These are phyloP conservation scores for Drosophila eugracilis DNA, from an alignment of 1,140 invertebrate species.

Conservation along the genomic window DNA sequence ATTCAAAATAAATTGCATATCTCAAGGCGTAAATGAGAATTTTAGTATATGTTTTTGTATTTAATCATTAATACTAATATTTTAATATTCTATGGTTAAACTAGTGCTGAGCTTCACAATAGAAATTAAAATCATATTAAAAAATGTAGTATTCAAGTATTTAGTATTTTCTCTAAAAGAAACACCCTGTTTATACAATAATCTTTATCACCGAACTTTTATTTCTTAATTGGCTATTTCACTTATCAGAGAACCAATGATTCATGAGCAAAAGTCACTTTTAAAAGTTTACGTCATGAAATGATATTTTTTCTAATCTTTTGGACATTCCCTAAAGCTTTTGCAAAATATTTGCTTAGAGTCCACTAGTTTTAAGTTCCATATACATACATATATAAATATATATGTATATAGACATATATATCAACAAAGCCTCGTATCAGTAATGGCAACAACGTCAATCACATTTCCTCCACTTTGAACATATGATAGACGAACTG, in stretches of 20 bases:
- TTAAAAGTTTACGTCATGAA: not conserved
- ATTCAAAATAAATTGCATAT: no score
- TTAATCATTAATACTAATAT: no score
- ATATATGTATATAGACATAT: no score
- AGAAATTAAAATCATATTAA: no score
- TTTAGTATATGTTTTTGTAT: no score
- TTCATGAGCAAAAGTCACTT: not conserved
- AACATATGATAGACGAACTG: not conserved
- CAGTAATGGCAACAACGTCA: constrained; percentile 17
- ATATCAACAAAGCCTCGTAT: not conserved
- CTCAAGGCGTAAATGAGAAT: no score
- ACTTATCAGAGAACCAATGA: constrained; percentile 13
- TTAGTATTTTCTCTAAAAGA: not conserved
- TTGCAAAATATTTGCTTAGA: constrained; percentile 1
- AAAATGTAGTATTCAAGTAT: no score
- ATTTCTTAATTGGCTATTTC: constrained; percentile 2
- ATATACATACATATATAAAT: no score
- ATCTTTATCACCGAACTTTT: not conserved
- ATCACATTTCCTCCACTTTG: not conserved
- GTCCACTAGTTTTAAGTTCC: constrained; percentile 2
- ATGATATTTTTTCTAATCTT: not conserved
- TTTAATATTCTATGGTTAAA: no score
- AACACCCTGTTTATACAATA: constrained; percentile 17
- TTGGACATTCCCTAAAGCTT: not conserved
- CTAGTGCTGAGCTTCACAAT: no score